Evolutionary conservation across 1,140 invertebrate species (phyloP), one percentile per base, ranked within the genome.

Genomic region (Meloidogyne hapla): DNA sequence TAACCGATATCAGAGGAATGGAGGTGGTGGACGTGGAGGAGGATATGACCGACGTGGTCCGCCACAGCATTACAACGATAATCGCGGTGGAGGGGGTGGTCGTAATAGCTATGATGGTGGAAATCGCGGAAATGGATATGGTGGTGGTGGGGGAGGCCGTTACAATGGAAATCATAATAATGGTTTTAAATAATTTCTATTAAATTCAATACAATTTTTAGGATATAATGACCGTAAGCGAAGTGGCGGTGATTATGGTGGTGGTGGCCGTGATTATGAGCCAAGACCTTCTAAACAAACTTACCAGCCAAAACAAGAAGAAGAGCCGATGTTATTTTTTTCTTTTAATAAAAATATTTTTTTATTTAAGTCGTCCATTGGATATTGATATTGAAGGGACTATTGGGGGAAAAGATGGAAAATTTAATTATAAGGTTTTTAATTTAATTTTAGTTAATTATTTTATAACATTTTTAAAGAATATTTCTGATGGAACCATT

Each of bases 391-490:
- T 56, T 21, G 48, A 56, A n/a, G 48, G 18, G 5, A n/a, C 18
- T n/a, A 18, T 56, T n/a, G 48, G 6, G 1, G 48, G 48, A 56
- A 56, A 56, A 21, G 18, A 56, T 6, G 48, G 48, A 56, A 56
- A 56, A n/a, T 56, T 56, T 56, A 56, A 56, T 56, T 56, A 56
- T 56, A 56, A 56, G 48, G 48, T 56, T 56, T 56, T 8, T 33
- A 6, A 56, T n/a, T 5, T n/a, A n/a, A 56, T n/a, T 56, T 56
- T 56, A n/a, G n/a, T 56, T 4, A n/a, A n/a, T 45, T 45, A 48
- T 18, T 18, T 5, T 5, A 18, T 18, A 18, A n/a, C 18, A n/a
- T n/a, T 56, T 56, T 56, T 56, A 56, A 56, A 56, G 48, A 56
- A 56, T 56, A 56, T 56, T 56, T 56, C 48, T 56, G 48, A 56